Base-by-base conservation (phyloP, 2,113 vertebrate species). In the Lycaon pictus region DNA sequence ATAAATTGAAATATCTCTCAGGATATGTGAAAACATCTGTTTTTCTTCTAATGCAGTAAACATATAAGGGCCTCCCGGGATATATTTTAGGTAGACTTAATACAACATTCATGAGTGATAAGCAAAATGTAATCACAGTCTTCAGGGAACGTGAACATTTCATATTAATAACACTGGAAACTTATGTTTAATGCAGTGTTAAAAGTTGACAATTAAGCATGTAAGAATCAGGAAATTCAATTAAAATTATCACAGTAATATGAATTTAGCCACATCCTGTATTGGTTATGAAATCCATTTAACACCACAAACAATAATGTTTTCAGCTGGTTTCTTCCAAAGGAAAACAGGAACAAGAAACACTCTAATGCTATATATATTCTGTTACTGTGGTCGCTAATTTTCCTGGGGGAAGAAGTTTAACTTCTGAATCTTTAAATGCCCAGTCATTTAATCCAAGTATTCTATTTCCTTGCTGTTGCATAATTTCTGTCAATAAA, bases 261-360 rank as follows among this genome's bases (percentile, higher is more conserved):
- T 95, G 92, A 93, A 88, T 97, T 91, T 88, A 97, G 89, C 92
- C 93, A 93, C 96, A 97, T 98, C 92, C 95, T 96, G 63, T 92
- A 92, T 91, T 93, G 83, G 82, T 97, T 98, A 93, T 90, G 96
- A 97, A 97, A 98, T 83, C 91, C 93, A 96, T 96, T 97, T 97
- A 95, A 71, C 82, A 95, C 95, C 56, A 62, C 96, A 97, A 97
- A 87, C 95, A 93, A 65, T 67, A 80, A 88, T 93, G 69, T 93
- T 90, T 96, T 96, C 60, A 95, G 77, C 67, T 86, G 69, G 95
- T 89, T 96, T 93, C 88, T 92, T 82, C 6, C n/a, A 96, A 88
- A 95, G 27, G 43, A 96, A 96, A 97, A 92, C 32, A 97, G 95
- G 93, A 98, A 95, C 62, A 89, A 87, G 43, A 83, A 90, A 53